Evolutionary conservation across 1,140 invertebrate species (phyloP).

Genomic region (Theocolax elegans): DNA sequence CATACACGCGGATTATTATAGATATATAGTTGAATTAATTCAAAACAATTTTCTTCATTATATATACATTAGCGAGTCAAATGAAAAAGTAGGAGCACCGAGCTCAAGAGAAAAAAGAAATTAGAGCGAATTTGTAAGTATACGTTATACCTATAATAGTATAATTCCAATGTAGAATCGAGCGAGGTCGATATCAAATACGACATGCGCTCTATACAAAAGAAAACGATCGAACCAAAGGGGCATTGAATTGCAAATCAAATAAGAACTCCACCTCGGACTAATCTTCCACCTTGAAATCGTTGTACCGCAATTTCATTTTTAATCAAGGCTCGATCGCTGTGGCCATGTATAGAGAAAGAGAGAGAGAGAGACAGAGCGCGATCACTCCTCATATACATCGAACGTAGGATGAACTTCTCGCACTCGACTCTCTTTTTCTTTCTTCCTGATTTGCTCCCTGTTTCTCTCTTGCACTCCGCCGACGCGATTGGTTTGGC

Average conservation of each 20-base stretch:
- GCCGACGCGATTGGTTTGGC: constrained; percentile 26
- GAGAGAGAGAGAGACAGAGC: not conserved
- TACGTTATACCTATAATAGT: not conserved
- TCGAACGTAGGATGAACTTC: constrained; percentile 38
- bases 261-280: constrained; percentile 49
- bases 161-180: not conserved
- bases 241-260: constrained; percentile 54
- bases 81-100: too few species aligned
- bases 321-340: constrained; percentile 56
- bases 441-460: too few species aligned
- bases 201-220: not conserved
- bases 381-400: constrained; percentile 30
- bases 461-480: too few species aligned
- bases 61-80: too few species aligned
- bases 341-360: not conserved
- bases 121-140: constrained; percentile 10
- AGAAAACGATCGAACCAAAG: constrained; percentile 4
- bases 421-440: constrained; percentile 40
- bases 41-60: too few species aligned
- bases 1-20: too few species aligned
- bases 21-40: too few species aligned
- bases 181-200: too few species aligned
- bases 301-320: constrained; percentile 55
- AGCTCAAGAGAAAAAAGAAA: too few species aligned
- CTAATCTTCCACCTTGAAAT: constrained; percentile 57